Evolutionary conservation across 2,113 vertebrate genomes (phyloP), one percentile per base, ranked within the genome.

Genomic region (Zapus hudsonius): DNA sequence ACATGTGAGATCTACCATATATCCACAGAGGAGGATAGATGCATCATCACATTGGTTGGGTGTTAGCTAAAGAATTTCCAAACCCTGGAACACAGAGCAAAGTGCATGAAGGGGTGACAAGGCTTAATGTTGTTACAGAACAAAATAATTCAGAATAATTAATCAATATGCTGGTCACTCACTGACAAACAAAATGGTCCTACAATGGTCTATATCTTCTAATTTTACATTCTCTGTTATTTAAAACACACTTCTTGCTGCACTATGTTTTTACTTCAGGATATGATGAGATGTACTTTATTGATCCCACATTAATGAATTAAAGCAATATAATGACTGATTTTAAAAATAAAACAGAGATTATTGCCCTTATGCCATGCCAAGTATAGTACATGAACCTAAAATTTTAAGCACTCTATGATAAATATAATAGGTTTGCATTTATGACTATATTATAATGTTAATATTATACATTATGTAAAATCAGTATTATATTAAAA

Each of bases 331-430:
- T 36, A 94, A 96, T 82, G 67, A 74, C 83, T 83, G 76, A 92
- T 88, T 97, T 93, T 92, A 94, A 92, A 93, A 96, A 94, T 84
- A 96, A 84, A 84, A 93, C 59, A 73, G 75, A 94, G 90, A 92
- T 96, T 96, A 96, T 85, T 61, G 87, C 88, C 1, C 44, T 2
- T 0, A 63, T 69, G 90, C 78, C 83, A 70, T 81, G 78, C 69
- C 29, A 94, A 87, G 95, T 91, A 92, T 23, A 95, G 80, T 94
- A 63, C n/a, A 96, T 91, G 95, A 97, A 95, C 89, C 69, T 90
- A 81, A 87, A 66, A 57, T 97, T 96, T 93, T 57, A 72, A 96
- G 89, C 55, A 97, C 95, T 69, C 95, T 17, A 81, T 82, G 96
- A 95, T 67, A 94, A 97, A 95, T n/a, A 57, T 52, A 61, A 92